Evolutionary conservation across 2,113 vertebrate species (phyloP), one percentile per base, ranked within the genome.

Genomic region (Pseudolaguvia tuberculata): DNA sequence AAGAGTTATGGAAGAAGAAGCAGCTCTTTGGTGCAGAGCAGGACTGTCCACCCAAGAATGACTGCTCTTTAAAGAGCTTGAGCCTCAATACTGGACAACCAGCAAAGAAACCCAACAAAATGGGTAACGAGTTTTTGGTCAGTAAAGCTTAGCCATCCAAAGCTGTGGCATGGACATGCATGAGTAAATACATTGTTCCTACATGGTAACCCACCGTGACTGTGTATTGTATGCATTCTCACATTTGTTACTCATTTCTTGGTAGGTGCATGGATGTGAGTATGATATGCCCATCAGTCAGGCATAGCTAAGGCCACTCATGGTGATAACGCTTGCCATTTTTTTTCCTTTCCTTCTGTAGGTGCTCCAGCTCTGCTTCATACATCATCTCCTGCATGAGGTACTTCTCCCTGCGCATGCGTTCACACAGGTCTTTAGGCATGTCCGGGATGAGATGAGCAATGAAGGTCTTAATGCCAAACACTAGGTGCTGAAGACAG

Each of bases 321-420:
- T 98, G 96, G 92, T 97, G 94, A 90, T 93, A 95, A 48, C 94
- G 94, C 79, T 92, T 94, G 63, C 95, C 96, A 7, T 94, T 98
- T 88, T 94, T 96, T 84, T 95, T 98, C 63, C 93, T 89, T 76
- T 98, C 93, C 81, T 90, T 94, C 82, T 98, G 96, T 81, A 98
- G 92, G 83, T 96, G 95, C 84, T 97, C 95, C 74, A 99, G 88
- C 82, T 98, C 96, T 1, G 96, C 94, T 82, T 98, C 96, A 25
- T 98, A 98, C 93, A 98, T 94, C 95, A 98, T 98, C 88, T 98
- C 96, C 91, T 98, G 96, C 85, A 98, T 98, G 66, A 98, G 84
- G 77, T 97, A 98, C 83, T 98, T 98, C 83, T 98, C 96, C 79
- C 96, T 90, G 59, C 96, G 92, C 96, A 98, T 98, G 25, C 95